These are phyloP conservation scores for Trichogramma evanescens DNA, from an alignment of 2,888 invertebrate species.

Conservation along the genomic window DNA sequence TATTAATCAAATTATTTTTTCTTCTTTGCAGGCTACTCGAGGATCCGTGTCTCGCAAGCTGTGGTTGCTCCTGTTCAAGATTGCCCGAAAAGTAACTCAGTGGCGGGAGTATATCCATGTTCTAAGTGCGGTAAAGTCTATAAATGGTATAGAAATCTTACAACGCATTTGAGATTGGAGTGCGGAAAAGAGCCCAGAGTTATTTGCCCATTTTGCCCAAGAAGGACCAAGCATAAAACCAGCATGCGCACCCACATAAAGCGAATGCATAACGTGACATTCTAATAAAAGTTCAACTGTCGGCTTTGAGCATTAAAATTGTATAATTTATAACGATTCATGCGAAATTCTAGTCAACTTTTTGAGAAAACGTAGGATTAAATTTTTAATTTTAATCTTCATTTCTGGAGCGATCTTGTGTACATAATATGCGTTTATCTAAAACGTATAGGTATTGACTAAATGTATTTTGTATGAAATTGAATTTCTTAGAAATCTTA, in stretches of 20 bases:
- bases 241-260: constrained; percentile 50
- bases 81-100: neutral
- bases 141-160: constrained; percentile 54
- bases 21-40: constrained; percentile 22
- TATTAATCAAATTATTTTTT: neutral
- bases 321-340: too few species aligned
- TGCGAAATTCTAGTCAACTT: too few species aligned
- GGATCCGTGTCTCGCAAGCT: constrained; percentile 10
- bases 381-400: too few species aligned
- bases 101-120: constrained; percentile 35
- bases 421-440: too few species aligned
- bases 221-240: constrained; percentile 51
- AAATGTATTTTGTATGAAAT: too few species aligned
- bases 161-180: constrained; percentile 54
- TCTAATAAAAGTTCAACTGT: neutral
- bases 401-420: too few species aligned
- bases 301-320: too few species aligned
- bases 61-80: neutral
- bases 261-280: constrained; percentile 31
- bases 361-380: too few species aligned
- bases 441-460: too few species aligned
- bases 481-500: too few species aligned
- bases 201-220: constrained; percentile 51
- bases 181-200: constrained; percentile 55
- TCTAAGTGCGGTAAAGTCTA: constrained; percentile 53